Conservation (phyloP, 2,888 invertebrate species). For the Ceraclea dissimilis region DNA sequence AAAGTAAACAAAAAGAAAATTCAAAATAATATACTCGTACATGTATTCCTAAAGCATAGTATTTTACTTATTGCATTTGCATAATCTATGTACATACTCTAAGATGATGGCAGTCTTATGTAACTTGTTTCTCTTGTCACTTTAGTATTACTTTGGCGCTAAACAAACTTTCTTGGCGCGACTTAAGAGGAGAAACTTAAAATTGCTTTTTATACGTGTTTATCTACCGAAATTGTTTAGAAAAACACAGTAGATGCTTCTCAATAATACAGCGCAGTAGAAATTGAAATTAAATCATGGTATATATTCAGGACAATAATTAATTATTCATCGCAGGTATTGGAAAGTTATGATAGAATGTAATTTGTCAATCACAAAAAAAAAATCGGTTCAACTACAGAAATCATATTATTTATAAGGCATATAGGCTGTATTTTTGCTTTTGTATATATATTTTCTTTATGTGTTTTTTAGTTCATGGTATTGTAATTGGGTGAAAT, state of each 20-base stretch:
- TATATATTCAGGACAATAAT: too few species aligned
- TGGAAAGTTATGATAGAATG: too few species aligned
- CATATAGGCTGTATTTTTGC: too few species aligned
- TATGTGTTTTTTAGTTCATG: too few species aligned
- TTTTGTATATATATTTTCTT: too few species aligned
- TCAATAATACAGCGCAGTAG: background rate
- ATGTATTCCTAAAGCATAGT: background rate
- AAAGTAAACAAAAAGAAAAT: conserved; percentile 1
- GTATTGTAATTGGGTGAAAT: too few species aligned
- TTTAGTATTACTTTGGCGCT: conserved; percentile 25
- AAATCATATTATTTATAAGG: too few species aligned
- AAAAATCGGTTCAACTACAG: too few species aligned
- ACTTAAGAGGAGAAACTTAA: conserved; percentile 19
- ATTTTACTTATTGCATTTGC: background rate
- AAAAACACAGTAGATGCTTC: background rate
- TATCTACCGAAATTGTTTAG: conserved; percentile 3
- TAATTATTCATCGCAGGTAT: too few species aligned
- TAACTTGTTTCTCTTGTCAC: conserved; percentile 20
- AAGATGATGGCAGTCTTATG: background rate
- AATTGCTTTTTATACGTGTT: conserved; percentile 20
- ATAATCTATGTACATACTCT: background rate
- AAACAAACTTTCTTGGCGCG: conserved; percentile 21
- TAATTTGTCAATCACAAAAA: too few species aligned
- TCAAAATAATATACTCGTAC: background rate
- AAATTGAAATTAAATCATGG: too few species aligned